Evolutionary conservation across 1,140 invertebrate species (phyloP), one percentile per base, ranked within the genome.

Genomic region (Plutomurus gul): DNA sequence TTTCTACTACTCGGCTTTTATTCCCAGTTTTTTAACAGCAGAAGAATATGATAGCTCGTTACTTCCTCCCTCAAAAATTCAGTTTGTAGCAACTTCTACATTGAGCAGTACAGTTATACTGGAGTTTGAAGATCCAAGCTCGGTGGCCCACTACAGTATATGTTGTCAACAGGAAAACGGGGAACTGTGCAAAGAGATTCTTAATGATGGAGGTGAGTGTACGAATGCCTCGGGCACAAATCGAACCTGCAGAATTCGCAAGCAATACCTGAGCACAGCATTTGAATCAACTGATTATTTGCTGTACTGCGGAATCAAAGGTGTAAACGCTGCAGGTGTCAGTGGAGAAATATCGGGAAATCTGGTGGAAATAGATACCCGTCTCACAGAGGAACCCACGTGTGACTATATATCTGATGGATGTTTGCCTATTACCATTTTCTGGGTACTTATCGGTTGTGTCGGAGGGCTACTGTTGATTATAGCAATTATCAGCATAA

Each of bases 361-460:
- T 43, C 5, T 77, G 3, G 0, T 77, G 8, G 75, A 80, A 51
- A 46, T 73, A 4, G 5, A 27, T 27, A 0, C 73, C 5, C 7
- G 25, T 30, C 7, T 11, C 18, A 30, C n/a, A 5, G 74, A 13
- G 40, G 30, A 25, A 33, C 13, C 13, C 16, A 2, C 18, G 71
- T 71, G 71, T 47, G 39, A 76, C 7, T 27, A 22, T 3, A 56
- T 82, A 20, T 73, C 74, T 8, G 81, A 82, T 51, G 81, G 46
- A 30, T 82, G 81, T 27, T 51, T 82, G 4, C 81, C 77, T 0
- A 60, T 79, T 11, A 37, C 37, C 1, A 33, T 79, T 5, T 82
- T 82, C 22, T 82, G 81, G 81, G 49, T 39, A n/a, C 47, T 82
- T n/a, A 75, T 79, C 36, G 81, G 77, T 13, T 77, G 56, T 39